phyloP scores from a whole-genome alignment of 2,113 vertebrate species.

The Geococcyx californianus region DNA sequence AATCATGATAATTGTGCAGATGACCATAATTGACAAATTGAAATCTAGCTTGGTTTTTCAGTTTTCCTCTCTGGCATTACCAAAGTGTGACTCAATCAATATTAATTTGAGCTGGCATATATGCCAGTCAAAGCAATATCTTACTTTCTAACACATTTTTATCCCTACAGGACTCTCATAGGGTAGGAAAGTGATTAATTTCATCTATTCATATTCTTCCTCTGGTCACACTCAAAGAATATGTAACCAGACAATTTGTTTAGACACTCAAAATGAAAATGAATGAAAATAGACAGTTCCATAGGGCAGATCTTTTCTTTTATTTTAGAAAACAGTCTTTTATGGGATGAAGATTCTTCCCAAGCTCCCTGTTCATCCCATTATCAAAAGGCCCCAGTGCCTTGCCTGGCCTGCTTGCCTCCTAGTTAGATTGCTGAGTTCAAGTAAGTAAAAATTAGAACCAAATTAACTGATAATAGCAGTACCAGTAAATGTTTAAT shows the following conservation, averaged over 20 bases:
- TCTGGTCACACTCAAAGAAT: not conserved
- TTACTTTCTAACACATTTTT: not conserved
- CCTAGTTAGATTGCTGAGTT: not conserved
- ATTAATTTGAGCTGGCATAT: not conserved
- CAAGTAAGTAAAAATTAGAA: not conserved
- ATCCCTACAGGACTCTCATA: not conserved
- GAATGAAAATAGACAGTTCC: not conserved
- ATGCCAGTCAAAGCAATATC: not conserved
- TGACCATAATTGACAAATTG: not conserved
- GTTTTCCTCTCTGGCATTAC: not conserved
- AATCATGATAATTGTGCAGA: not conserved
- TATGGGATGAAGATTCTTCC: not conserved
- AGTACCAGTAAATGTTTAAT: not conserved
- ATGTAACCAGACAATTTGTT: not conserved
- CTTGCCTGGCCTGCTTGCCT: not conserved
- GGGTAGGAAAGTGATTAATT: not conserved
- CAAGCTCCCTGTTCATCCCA: not conserved
- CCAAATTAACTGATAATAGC: not conserved
- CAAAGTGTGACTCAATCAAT: not conserved
- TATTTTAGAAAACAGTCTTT: not conserved
- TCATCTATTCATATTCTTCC: not conserved
- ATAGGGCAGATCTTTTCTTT: not conserved
- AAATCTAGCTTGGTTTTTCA: not conserved
- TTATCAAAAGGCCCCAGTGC: too few species aligned
- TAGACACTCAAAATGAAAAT: not conserved